Evolutionary conservation across 2,888 invertebrate species (phyloP), one percentile per base, ranked within the genome.

Genomic region (Drosophila testacea): DNA sequence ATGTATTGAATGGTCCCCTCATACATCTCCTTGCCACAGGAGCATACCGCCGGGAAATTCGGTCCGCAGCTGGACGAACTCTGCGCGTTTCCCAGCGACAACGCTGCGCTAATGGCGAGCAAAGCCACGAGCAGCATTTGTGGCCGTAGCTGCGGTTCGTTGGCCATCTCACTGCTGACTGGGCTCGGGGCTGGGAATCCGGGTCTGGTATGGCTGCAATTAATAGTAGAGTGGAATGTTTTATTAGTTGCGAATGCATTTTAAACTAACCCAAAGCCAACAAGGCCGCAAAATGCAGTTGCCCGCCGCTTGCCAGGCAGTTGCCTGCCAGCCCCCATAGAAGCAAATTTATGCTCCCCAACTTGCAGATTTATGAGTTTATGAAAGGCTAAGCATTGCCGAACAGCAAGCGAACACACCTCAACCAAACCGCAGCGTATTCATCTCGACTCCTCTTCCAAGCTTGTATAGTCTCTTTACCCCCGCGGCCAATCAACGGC

Each of bases 21-120:
- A 88, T 94, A 94, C 61, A 93, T 92, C 39, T 93, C 92, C 50
- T 88, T 91, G 13, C 94, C 94, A 81, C 95, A 95, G 48, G 89
- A 90, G 85, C 95, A 95, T 70, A 93, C 92, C 22, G 90, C 89
- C 42, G 93, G 86, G 73, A 94, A 94, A 46, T 92, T 90, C 11
- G 91, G 90, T 3, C 94, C 94, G 69, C 94, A 94, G 32, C 81
- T 91, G 11, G 86, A 69, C 7, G 88, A 83, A 13, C 70, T 89
- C 11, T 79, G 74, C 16, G 75, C 77, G 32, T 32, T 65, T 64
- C 64, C 50, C 1, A 75, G 70, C 30, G 73, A 47, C 16, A 75
- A 62, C 11, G 69, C 79, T 22, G 79, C 62, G 57, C 68, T 73
- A 62, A 84, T 71, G 66, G 69, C 68, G 5, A 79, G 65, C 38